A percentile compares a stretch with the other conserved stretches of the same genome.
phyloP scores from a whole-genome alignment of 2,113 vertebrate species.

The Rhynchopsitta pachyrhyncha region DNA sequence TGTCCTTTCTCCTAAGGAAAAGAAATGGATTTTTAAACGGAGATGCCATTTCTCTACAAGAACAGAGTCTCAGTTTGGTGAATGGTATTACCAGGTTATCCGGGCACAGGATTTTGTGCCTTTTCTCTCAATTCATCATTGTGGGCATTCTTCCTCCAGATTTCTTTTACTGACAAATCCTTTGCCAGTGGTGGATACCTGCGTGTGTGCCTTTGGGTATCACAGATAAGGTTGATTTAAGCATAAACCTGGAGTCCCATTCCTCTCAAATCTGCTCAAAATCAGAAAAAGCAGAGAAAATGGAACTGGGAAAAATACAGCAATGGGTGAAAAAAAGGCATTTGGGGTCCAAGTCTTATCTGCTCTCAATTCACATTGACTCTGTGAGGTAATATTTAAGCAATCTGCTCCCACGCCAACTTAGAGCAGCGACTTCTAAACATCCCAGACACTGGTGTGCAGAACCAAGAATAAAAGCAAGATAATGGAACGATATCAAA shows the following conservation, averaged over 20 bases:
- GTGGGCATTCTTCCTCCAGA: background rate
- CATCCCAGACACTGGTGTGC: background rate
- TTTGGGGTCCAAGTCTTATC: background rate
- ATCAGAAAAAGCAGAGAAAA: background rate
- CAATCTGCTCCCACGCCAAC: background rate
- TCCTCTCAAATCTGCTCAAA: background rate
- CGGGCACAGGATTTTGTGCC: background rate
- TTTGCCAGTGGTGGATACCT: background rate
- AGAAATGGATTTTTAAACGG: background rate
- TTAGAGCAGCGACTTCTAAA: constrained; percentile 25
- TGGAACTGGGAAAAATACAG: background rate
- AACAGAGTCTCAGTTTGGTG: background rate
- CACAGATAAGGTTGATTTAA: background rate
- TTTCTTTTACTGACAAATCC: background rate
- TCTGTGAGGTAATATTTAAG: constrained; percentile 27
- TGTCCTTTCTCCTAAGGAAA: background rate
- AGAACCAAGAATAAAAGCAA: background rate
- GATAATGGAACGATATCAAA: background rate
- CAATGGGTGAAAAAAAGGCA: background rate
- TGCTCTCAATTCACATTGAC: background rate
- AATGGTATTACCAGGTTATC: background rate
- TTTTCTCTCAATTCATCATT: background rate
- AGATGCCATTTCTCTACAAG: background rate
- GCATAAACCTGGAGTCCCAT: background rate
- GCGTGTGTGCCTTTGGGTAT: too few species aligned